A percentile compares a stretch with the other conserved stretches of the same genome.
phyloP scores from a whole-genome alignment of 1,140 invertebrate genomes.

The Drosophila azteca region DNA sequence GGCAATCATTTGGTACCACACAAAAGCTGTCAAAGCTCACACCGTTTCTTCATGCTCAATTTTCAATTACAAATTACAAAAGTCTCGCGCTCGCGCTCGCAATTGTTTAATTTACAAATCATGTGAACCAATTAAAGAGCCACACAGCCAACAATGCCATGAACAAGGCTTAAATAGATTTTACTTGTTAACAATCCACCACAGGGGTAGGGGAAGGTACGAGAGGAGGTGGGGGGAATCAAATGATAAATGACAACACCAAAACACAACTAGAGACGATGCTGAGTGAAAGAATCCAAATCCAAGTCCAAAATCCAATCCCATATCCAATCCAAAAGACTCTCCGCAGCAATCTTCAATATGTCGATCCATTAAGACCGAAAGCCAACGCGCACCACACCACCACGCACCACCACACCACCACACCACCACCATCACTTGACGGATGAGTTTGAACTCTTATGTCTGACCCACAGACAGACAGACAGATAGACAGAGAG shows the following conservation, averaged over 20 bases:
- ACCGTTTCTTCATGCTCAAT: conserved; percentile 72
- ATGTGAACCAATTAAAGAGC: conserved; percentile 82
- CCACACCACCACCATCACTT: conserved; percentile 57
- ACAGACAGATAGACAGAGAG: conserved; percentile 3
- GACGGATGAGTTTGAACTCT: conserved; percentile 83
- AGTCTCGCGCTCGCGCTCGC: conserved; percentile 63
- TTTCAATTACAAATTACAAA: conserved; percentile 79
- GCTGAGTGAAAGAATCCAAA: conserved; percentile 19
- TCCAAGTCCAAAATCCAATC: not conserved
- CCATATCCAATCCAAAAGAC: conserved; percentile 17
- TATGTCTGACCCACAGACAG: conserved; percentile 74
- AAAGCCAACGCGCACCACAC: conserved; percentile 52
- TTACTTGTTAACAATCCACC: conserved; percentile 73
- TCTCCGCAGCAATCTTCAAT: conserved; percentile 45
- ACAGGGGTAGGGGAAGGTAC: not conserved
- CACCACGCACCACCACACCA: too few species aligned
- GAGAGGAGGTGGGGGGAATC: conserved; percentile 64
- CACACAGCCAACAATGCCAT: conserved; percentile 50
- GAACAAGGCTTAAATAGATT: conserved; percentile 81
- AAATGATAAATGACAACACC: conserved; percentile 83
- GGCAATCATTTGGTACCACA: too few species aligned
- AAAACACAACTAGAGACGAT: conserved; percentile 74
- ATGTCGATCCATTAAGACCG: conserved; percentile 75
- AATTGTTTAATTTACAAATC: conserved; percentile 83
- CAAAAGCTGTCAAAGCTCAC: conserved; percentile 73